Conservation (phyloP, 1,140 invertebrate genomes). For the Hyles vespertilio region DNA sequence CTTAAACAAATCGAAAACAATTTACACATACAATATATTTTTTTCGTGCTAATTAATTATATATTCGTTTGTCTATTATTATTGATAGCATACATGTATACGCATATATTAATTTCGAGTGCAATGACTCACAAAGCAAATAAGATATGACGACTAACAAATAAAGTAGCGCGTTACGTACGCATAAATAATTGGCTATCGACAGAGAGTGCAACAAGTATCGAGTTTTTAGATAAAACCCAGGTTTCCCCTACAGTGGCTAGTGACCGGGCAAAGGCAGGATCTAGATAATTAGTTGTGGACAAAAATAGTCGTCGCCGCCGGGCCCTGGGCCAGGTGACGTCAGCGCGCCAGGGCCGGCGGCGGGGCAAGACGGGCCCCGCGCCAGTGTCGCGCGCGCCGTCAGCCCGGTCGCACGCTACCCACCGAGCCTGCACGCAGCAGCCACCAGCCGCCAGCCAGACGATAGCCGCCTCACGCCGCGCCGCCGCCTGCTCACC, state of each 20-base stretch:
- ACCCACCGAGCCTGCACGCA: slow-evolving; percentile 29
- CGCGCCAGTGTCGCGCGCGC: slow-evolving; percentile 73
- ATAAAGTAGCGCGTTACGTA: slow-evolving; percentile 19
- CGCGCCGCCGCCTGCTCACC: no score
- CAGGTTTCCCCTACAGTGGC: slow-evolving; percentile 63
- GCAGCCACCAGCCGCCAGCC: slow-evolving; percentile 32
- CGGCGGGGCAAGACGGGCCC: slow-evolving; percentile 73
- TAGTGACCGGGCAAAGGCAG: slow-evolving; percentile 63
- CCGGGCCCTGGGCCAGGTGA: slow-evolving; percentile 72
- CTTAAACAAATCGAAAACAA: no score
- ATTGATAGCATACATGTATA: no score
- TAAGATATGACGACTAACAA: slow-evolving; percentile 16
- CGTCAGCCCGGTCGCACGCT: slow-evolving; percentile 65
- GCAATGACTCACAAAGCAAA: slow-evolving; percentile 22
- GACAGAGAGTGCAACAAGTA: slow-evolving; percentile 10
- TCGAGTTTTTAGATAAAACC: slow-evolving; percentile 34
- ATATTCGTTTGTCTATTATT: no score
- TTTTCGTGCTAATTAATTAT: no score
- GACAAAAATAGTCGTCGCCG: slow-evolving; percentile 69
- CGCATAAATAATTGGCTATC: slow-evolving; percentile 22
- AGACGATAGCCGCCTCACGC: slow-evolving; percentile 31
- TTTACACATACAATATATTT: no score
- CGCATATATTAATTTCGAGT: slow-evolving; percentile 8
- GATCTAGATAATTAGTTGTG: slow-evolving; percentile 68
- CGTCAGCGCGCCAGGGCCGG: slow-evolving; percentile 66